phyloP scores from a whole-genome alignment of 2,888 invertebrate species.

The Tenodera sinensis region DNA sequence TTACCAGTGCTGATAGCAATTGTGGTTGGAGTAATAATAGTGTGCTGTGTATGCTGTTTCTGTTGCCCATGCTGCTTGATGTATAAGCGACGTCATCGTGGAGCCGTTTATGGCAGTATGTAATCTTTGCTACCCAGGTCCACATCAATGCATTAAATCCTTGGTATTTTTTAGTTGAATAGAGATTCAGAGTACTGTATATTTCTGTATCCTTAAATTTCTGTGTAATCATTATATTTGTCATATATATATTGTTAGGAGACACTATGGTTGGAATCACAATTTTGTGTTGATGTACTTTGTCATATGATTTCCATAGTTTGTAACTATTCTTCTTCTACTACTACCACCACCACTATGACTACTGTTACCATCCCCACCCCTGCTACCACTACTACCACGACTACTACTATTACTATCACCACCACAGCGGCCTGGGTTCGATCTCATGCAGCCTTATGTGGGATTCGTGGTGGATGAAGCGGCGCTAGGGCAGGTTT shows the following conservation, averaged over 20 bases:
- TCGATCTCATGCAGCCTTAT: too few species aligned
- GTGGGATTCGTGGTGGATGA: too few species aligned
- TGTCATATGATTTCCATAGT: too few species aligned
- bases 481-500: too few species aligned
- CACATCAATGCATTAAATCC: background rate
- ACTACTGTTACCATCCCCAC: too few species aligned
- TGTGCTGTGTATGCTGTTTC: background rate
- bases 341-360: too few species aligned
- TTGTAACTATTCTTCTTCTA: too few species aligned
- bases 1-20: background rate
- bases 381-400: too few species aligned
- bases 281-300: too few species aligned
- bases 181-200: background rate
- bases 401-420: too few species aligned
- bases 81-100: slow-evolving; percentile 3
- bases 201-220: background rate
- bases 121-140: background rate
- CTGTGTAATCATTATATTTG: background rate
- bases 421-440: too few species aligned
- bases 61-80: slow-evolving; percentile 6
- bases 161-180: background rate
- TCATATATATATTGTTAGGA: background rate
- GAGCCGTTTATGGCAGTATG: slow-evolving; percentile 10
- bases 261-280: too few species aligned
- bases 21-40: background rate